phyloP scores from a whole-genome alignment of 2,797 vertebrate genomes.

The Enteromius radiatus region DNA sequence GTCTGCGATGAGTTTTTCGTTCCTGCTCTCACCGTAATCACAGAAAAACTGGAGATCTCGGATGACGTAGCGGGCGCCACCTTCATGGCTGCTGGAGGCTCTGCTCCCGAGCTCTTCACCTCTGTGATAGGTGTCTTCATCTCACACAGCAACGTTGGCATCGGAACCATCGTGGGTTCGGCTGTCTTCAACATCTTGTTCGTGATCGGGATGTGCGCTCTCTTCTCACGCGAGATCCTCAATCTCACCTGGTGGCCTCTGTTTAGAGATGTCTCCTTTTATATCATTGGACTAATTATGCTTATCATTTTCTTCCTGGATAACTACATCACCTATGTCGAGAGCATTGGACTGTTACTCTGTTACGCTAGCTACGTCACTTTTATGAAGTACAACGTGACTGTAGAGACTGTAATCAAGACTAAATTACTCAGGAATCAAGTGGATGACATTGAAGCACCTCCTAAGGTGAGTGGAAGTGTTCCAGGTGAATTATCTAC shows the following conservation, averaged over 20 bases:
- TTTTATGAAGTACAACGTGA: constrained; percentile 96
- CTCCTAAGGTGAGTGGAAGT: constrained; percentile 85
- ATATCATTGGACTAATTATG: constrained; percentile 92
- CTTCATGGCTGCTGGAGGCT: constrained; percentile 97
- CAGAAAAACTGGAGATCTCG: constrained; percentile 90
- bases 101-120: constrained; percentile 96
- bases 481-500: background rate
- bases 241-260: constrained; percentile 98
- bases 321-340: constrained; percentile 87
- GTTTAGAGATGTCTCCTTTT: constrained; percentile 95
- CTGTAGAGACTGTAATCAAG: constrained; percentile 86
- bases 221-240: constrained; percentile 94
- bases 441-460: constrained; percentile 83
- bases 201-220: constrained; percentile 97
- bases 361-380: constrained; percentile 89
- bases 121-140: constrained; percentile 96
- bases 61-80: constrained; percentile 97
- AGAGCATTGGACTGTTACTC: constrained; percentile 86
- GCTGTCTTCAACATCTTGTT: constrained; percentile 98
- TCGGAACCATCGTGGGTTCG: constrained; percentile 96
- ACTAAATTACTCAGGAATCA: constrained; percentile 83
- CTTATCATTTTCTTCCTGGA: constrained; percentile 96
- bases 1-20: constrained; percentile 98
- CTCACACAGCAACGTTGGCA: constrained; percentile 96
- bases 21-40: constrained; percentile 95